Conservation (phyloP, 2,113 vertebrate genomes). For the Empidonax alnorum region DNA sequence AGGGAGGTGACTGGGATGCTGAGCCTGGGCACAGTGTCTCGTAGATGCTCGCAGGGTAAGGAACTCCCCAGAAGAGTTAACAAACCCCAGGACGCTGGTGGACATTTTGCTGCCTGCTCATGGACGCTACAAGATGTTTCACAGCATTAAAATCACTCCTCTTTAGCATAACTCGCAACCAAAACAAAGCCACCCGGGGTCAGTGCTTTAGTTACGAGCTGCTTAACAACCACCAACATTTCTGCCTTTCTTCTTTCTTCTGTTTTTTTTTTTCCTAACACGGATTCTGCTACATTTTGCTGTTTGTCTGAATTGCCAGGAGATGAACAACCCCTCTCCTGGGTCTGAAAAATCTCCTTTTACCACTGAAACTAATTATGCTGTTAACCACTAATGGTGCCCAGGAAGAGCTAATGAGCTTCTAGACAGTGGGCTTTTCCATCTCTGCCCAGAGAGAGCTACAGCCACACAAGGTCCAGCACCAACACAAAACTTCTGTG, state of each 20-base stretch:
- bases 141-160: neutral
- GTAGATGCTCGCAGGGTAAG: neutral
- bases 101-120: neutral
- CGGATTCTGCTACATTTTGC: neutral
- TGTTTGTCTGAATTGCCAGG: neutral
- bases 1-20: neutral
- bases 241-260: neutral
- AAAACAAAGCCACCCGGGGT: neutral
- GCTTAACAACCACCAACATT: neutral
- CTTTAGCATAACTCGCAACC: neutral
- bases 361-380: slow-evolving; percentile 65
- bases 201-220: neutral
- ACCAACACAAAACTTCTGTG: neutral
- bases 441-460: neutral
- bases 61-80: neutral
- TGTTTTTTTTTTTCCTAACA: neutral
- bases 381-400: slow-evolving; percentile 45
- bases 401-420: slow-evolving; percentile 51
- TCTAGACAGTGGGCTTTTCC: neutral
- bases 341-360: slow-evolving; percentile 38
- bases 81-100: rapidly evolving
- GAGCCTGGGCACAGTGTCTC: neutral
- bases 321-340: slow-evolving; percentile 38
- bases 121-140: neutral
- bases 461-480: neutral